Evolutionary conservation across 2,888 invertebrate species (phyloP).

Genomic region (Megaustenia siamemsis): DNA sequence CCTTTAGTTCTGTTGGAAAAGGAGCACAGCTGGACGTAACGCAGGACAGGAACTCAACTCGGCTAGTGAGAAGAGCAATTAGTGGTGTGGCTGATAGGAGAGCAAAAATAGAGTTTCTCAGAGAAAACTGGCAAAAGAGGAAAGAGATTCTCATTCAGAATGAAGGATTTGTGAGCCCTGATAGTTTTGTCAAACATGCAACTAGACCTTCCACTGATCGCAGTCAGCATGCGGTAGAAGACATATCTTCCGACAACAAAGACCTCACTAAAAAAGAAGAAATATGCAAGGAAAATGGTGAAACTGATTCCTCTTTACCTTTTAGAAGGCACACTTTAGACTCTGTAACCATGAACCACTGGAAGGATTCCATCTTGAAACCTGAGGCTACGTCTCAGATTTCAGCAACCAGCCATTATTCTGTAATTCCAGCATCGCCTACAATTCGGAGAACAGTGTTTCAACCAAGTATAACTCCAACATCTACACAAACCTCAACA

Average conservation of each 20-base stretch:
- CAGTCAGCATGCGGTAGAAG: neutral
- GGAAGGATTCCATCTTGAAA: neutral
- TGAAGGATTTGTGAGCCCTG: conserved; percentile 54
- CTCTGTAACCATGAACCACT: neutral
- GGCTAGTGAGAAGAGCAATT: conserved; percentile 47
- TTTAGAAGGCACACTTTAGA: neutral
- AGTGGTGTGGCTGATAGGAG: conserved; percentile 52
- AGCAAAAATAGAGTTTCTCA: conserved; percentile 57
- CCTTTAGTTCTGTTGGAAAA: neutral
- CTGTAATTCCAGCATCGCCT: no score
- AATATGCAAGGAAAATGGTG: neutral
- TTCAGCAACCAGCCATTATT: neutral
- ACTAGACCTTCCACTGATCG: neutral
- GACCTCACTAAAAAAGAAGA: neutral
- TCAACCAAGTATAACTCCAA: neutral
- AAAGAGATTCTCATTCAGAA: conserved; percentile 59
- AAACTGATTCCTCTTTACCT: neutral
- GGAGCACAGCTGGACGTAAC: neutral
- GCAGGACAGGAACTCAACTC: neutral
- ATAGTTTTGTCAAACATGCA: neutral
- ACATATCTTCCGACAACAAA: neutral
- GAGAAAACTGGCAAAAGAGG: conserved; percentile 57
- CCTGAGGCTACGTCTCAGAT: neutral
- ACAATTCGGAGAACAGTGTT: neutral
- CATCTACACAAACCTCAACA: neutral